Evolutionary conservation across 2,113 vertebrate genomes (phyloP), one percentile per base, ranked within the genome.

Genomic region (Trogon melanurus): DNA sequence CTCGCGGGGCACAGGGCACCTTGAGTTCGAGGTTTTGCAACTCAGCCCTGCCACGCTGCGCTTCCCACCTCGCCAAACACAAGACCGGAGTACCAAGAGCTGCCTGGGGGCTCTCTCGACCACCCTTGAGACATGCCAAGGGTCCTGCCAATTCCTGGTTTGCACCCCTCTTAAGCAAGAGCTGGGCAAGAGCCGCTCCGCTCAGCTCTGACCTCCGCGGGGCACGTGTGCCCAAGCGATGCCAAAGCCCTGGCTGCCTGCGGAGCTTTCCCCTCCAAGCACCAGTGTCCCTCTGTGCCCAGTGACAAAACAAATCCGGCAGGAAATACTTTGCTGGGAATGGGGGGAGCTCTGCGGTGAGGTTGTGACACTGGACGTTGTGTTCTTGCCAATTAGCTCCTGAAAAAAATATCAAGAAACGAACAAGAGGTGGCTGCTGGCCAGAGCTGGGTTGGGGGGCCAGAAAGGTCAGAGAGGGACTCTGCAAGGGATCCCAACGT

Each of bases 241-340:
- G 69, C 85, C 90, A 93, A 88, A 86, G 85, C 72, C 36, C 74
- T 67, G 38, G 26, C 47, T 91, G 50, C 82, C 45, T 58, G 29
- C 11, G 1, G 13, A 93, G 64, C 38, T 83, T 65, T 88, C 15
- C 26, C 14, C 69, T 93, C 79, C 60, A 85, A 90, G 67, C 44
- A 62, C 18, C 76, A 91, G n/a, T 41, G 75, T 79, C 75, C 69
- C 75, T 84, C 1, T 27, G n/a, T 50, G 53, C 91, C 88, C 88
- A 87, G 66, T n/a, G 54, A 94, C 73, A 93, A 41, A 94, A 90
- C 67, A 95, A 93, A 94, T n/a, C 79, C 20, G 3, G 81, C 85
- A 96, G 95, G 73, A 96, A 96, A 93, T 96, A 80, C 41, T 93
- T 92, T 44, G n/a, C 76, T 96, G 92, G 85, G 95, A 96, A 94